These are phyloP conservation scores for Ophthalmotilapia sp. DNA, from an alignment of 2,113 vertebrate genomes.

Conservation along the genomic window DNA sequence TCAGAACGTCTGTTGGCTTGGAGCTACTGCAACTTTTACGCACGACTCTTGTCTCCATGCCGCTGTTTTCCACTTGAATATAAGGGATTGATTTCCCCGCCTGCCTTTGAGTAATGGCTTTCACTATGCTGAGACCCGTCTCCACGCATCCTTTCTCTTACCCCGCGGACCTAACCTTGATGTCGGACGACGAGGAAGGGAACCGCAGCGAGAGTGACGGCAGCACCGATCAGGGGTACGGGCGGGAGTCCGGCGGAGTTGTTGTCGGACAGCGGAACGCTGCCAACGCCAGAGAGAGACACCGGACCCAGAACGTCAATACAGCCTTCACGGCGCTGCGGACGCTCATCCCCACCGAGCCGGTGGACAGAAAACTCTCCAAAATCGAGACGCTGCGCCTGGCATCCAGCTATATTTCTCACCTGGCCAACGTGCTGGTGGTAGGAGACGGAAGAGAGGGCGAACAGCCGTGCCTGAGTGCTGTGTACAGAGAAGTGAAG, in stretches of 20 bases:
- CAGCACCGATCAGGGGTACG: constrained; percentile 78
- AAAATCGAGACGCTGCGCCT: constrained; percentile 78
- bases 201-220: constrained; percentile 84
- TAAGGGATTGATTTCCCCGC: background rate
- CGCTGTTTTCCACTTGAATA: background rate
- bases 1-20: background rate
- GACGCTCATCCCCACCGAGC: constrained; percentile 90
- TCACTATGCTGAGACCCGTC: constrained; percentile 80
- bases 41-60: background rate
- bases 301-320: constrained; percentile 90
- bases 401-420: constrained; percentile 83
- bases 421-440: constrained; percentile 85
- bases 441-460: constrained; percentile 79
- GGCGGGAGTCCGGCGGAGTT: constrained; percentile 56
- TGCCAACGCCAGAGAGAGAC: constrained; percentile 84
- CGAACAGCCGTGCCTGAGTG: constrained; percentile 81
- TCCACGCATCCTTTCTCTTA: constrained; percentile 75
- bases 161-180: constrained; percentile 75
- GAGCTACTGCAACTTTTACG: background rate
- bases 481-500: constrained; percentile 71
- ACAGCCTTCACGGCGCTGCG: constrained; percentile 86
- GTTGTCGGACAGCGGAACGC: constrained; percentile 81
- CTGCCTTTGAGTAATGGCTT: constrained; percentile 70
- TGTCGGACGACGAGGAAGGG: constrained; percentile 78
- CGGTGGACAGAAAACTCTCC: constrained; percentile 86